These are phyloP conservation scores for Lagorchestes hirsutus DNA, from an alignment of 2,797 vertebrate species.

Conservation along the genomic window DNA sequence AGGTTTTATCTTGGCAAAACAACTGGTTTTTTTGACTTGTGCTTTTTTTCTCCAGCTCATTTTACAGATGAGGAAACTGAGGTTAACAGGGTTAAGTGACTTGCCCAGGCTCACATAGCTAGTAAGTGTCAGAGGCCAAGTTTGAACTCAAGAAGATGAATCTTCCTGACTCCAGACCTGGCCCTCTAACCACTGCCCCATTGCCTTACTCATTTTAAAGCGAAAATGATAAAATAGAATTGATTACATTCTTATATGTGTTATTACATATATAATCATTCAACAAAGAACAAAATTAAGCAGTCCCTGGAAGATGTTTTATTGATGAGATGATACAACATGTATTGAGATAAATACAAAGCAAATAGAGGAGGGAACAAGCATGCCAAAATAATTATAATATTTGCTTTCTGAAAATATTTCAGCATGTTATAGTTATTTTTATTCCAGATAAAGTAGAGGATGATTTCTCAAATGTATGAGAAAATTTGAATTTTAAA, in stretches of 20 bases:
- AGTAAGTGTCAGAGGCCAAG: neutral
- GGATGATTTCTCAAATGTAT: neutral
- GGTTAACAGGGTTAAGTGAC: neutral
- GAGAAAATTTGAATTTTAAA: neutral
- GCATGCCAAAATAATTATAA: neutral
- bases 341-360: neutral
- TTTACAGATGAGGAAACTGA: neutral
- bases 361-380: neutral
- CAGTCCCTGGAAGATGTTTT: neutral
- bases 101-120: neutral
- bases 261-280: neutral
- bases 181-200: neutral
- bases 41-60: neutral
- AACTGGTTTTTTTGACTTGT: neutral
- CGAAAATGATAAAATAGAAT: conserved; percentile 33
- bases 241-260: neutral
- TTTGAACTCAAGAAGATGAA: neutral
- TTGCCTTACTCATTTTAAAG: neutral
- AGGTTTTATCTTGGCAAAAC: neutral
- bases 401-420: neutral
- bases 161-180: neutral
- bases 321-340: neutral
- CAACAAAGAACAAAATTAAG: neutral
- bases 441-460: neutral
- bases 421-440: neutral